These are phyloP conservation scores for Cephalopachus bancanus DNA, from an alignment of 2,797 vertebrate genomes.

Conservation along the genomic window DNA sequence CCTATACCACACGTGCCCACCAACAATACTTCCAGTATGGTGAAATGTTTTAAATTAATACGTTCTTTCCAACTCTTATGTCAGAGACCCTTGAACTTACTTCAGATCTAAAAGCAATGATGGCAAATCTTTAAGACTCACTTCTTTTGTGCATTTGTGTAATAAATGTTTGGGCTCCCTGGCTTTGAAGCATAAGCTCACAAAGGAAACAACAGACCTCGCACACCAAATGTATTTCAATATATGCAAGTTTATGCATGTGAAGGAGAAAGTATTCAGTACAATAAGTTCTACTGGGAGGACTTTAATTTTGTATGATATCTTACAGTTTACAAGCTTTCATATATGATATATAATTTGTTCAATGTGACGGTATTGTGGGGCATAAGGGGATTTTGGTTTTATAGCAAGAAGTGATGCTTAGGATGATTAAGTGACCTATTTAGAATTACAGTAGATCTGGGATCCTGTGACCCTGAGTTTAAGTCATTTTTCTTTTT, in stretches of 20 bases:
- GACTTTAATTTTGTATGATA: not conserved
- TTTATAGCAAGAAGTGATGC: conserved; percentile 32
- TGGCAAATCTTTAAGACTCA: conserved; percentile 54
- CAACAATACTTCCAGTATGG: conserved; percentile 21
- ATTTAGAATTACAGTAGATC: not conserved
- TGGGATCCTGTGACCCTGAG: not conserved
- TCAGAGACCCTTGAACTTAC: conserved; percentile 55
- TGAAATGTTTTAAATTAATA: conserved; percentile 61
- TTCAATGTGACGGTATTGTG: not conserved
- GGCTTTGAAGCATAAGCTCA: conserved; percentile 25
- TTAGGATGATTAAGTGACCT: not conserved
- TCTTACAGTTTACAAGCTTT: not conserved
- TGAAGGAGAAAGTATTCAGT: not conserved
- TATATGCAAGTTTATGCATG: not conserved
- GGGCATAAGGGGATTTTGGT: not conserved
- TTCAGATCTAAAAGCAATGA: conserved; percentile 60
- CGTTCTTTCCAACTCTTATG: conserved; percentile 68
- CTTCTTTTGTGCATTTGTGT: conserved; percentile 47
- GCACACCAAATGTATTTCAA: not conserved
- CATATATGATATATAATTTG: not conserved
- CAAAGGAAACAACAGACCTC: conserved; percentile 51
- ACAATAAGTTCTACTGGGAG: not conserved
- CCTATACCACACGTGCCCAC: not conserved
- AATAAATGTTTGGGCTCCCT: conserved; percentile 28
- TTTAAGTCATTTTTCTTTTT: not conserved